Evolutionary conservation across 2,888 invertebrate species (phyloP).

Genomic region (Xestia rhomboidea): DNA sequence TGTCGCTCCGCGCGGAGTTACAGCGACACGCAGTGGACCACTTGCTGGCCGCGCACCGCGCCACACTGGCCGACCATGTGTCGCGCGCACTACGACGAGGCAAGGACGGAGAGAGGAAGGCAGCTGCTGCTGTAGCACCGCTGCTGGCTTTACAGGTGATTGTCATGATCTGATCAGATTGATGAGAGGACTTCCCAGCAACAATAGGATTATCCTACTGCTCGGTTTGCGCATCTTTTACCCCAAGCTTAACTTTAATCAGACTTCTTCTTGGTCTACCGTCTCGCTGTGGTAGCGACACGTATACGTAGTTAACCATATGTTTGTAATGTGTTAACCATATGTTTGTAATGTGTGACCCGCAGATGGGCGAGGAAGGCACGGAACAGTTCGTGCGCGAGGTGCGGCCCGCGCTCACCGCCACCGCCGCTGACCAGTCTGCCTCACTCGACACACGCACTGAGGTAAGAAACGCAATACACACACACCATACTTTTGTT

Average conservation of each 20-base stretch:
- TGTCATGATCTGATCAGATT: not conserved
- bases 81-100: slow-evolving; percentile 96
- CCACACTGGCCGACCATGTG: slow-evolving; percentile 95
- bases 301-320: not conserved
- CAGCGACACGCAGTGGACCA: slow-evolving; percentile 94
- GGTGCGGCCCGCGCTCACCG: slow-evolving; percentile 93
- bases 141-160: slow-evolving; percentile 95
- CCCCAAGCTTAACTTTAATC: not conserved
- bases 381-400: slow-evolving; percentile 93
- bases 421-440: slow-evolving; percentile 94
- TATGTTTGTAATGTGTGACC: not conserved
- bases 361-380: slow-evolving; percentile 89
- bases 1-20: slow-evolving; percentile 93
- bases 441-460: slow-evolving; percentile 94
- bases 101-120: slow-evolving; percentile 94
- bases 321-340: not conserved
- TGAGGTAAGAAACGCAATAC: slow-evolving; percentile 88
- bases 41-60: slow-evolving; percentile 94
- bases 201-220: not conserved
- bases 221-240: not conserved
- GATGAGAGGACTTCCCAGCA: too few relatives aligned
- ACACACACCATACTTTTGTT: not conserved
- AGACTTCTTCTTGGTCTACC: not conserved
- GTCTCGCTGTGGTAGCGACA: not conserved
- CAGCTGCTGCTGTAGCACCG: slow-evolving; percentile 95